These are phyloP conservation scores for Caranx melampygus DNA, from an alignment of 2,113 vertebrate species.

Conservation along the genomic window DNA sequence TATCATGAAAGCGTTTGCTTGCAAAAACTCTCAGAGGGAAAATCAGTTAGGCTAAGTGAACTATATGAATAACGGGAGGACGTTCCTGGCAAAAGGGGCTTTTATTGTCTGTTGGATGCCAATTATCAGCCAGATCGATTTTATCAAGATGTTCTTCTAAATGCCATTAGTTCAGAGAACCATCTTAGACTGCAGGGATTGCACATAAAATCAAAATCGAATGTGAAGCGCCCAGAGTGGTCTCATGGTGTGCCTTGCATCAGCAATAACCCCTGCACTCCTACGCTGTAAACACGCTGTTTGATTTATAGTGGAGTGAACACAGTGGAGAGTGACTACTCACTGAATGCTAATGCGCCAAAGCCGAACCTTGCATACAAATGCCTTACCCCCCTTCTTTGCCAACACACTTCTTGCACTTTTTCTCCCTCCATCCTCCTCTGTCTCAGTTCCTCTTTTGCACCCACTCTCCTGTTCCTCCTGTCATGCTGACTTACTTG, in stretches of 20 bases:
- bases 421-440: slow-evolving; percentile 29
- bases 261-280: slow-evolving; percentile 45
- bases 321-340: slow-evolving; percentile 62
- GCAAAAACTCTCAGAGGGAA: slow-evolving; percentile 1
- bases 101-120: slow-evolving; percentile 30
- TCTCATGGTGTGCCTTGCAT: slow-evolving; percentile 48
- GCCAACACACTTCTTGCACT: slow-evolving; percentile 42
- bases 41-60: slow-evolving; percentile 5
- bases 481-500: slow-evolving; percentile 36
- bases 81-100: neutral
- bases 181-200: slow-evolving; percentile 8
- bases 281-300: slow-evolving; percentile 68
- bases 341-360: slow-evolving; percentile 75
- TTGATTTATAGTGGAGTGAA: slow-evolving; percentile 70
- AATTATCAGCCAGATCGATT: slow-evolving; percentile 46
- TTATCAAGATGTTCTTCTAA: slow-evolving; percentile 50
- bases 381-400: slow-evolving; percentile 45
- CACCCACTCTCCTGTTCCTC: slow-evolving; percentile 14
- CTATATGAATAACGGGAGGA: slow-evolving; percentile 12
- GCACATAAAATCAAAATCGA: slow-evolving; percentile 47
- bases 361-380: slow-evolving; percentile 72
- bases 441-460: slow-evolving; percentile 21
- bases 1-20: neutral
- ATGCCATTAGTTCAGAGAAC: slow-evolving; percentile 12
- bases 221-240: slow-evolving; percentile 2